Percentiles rank a stretch among this genome's conserved stretches.
Conservation (phyloP, 1,140 invertebrate genomes). For the Apis mellifera region DNA sequence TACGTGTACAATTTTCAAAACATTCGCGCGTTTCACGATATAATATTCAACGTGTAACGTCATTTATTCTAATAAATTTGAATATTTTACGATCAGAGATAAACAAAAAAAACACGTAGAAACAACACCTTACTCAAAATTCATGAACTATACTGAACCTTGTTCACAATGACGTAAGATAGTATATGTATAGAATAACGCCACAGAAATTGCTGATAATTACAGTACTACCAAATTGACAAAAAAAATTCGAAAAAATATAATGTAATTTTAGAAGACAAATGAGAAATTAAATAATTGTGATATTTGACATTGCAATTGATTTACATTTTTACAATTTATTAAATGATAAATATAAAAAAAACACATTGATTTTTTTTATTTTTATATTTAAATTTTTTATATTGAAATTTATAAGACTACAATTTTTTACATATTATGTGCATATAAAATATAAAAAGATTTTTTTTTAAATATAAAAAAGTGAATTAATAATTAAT, state of each 20-base stretch:
- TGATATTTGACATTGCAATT: neutral
- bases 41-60: neutral
- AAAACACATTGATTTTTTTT: neutral
- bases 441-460: neutral
- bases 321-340: neutral
- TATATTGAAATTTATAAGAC: too few relatives aligned
- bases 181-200: conserved; percentile 30
- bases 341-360: neutral
- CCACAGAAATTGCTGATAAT: conserved; percentile 7
- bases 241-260: conserved; percentile 10
- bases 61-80: neutral
- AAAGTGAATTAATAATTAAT: neutral
- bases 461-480: neutral
- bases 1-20: conserved; percentile 54
- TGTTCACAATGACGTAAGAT: conserved; percentile 12
- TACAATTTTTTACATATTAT: neutral
- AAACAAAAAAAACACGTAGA: neutral
- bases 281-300: neutral
- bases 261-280: neutral
- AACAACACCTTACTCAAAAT: conserved; percentile 23
- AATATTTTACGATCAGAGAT: neutral
- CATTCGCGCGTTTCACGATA: conserved; percentile 29
- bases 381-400: neutral
- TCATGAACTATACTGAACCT: conserved; percentile 7
- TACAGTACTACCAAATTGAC: conserved; percentile 37